Conservation (phyloP, 2,888 invertebrate genomes). For the Tachina grossa region DNA sequence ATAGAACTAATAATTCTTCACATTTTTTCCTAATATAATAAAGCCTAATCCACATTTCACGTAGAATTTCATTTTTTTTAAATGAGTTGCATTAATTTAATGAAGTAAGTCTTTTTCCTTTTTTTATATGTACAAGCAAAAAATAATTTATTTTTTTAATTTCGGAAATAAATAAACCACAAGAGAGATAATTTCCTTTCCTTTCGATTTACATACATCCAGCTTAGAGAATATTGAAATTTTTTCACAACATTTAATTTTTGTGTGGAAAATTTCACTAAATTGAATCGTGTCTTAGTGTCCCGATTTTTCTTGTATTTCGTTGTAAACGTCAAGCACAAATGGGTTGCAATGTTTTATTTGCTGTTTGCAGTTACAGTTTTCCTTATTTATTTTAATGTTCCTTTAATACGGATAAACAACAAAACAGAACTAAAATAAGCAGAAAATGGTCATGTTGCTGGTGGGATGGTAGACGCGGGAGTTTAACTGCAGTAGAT, state of each 20-base stretch:
- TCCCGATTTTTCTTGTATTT: constrained; percentile 71
- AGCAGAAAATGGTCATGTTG: constrained; percentile 18
- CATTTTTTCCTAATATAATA: background rate
- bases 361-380: constrained; percentile 49
- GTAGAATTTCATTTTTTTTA: background rate
- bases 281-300: constrained; percentile 74
- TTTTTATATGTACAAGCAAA: background rate
- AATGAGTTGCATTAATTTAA: constrained; percentile 29
- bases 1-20: background rate
- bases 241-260: constrained; percentile 21
- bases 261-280: constrained; percentile 63
- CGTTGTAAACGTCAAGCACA: constrained; percentile 61
- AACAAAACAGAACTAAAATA: constrained; percentile 11
- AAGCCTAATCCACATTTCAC: background rate
- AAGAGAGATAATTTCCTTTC: constrained; percentile 25
- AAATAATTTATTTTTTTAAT: background rate
- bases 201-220: constrained; percentile 40
- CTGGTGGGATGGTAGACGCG: constrained; percentile 2
- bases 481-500: constrained; percentile 43
- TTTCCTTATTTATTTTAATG: constrained; percentile 53
- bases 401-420: constrained; percentile 27
- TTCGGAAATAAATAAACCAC: constrained; percentile 28
- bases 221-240: constrained; percentile 50
- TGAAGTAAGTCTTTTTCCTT: constrained; percentile 6
- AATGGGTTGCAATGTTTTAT: constrained; percentile 62